phyloP scores from a whole-genome alignment of 2,888 invertebrate genomes.

The Malacosoma neustria region DNA sequence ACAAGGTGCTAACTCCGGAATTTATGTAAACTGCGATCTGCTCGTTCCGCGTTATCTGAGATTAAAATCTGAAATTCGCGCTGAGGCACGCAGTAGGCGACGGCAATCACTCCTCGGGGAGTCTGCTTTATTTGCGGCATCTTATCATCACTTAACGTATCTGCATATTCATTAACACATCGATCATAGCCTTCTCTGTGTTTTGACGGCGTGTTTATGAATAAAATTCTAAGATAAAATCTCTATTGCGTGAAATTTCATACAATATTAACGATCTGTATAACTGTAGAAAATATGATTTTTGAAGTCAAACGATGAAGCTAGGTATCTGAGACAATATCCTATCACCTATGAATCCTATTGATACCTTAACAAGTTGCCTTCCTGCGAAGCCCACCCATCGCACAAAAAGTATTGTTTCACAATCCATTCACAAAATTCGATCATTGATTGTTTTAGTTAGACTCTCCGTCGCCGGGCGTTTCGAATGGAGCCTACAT shows the following conservation, averaged over 20 bases:
- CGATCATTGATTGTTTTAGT: slow-evolving; percentile 72
- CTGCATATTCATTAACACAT: slow-evolving; percentile 71
- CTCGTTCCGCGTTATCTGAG: slow-evolving; percentile 62
- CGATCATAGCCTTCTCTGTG: slow-evolving; percentile 59
- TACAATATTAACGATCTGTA: too few species aligned
- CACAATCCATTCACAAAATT: slow-evolving; percentile 59
- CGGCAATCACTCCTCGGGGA: slow-evolving; percentile 66
- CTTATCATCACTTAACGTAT: slow-evolving; percentile 64
- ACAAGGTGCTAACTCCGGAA: slow-evolving; percentile 70
- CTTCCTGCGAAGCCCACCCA: slow-evolving; percentile 46
- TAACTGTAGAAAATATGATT: too few species aligned
- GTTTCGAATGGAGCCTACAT: slow-evolving; percentile 37
- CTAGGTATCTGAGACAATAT: neutral
- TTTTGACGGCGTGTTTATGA: neutral
- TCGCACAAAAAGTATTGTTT: slow-evolving; percentile 55
- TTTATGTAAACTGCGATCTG: slow-evolving; percentile 70
- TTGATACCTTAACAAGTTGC: slow-evolving; percentile 35
- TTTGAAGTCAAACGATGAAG: too few species aligned
- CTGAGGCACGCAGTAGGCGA: slow-evolving; percentile 47
- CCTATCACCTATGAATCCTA: slow-evolving; percentile 1
- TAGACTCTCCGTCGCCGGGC: slow-evolving; percentile 65
- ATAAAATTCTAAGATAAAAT: neutral
- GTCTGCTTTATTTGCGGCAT: slow-evolving; percentile 53
- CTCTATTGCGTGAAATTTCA: slow-evolving; percentile 4
- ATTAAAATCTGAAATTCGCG: slow-evolving; percentile 73